These are phyloP conservation scores for Gymnoscopelus braueri DNA, from an alignment of 2,797 vertebrate species.

Conservation along the genomic window DNA sequence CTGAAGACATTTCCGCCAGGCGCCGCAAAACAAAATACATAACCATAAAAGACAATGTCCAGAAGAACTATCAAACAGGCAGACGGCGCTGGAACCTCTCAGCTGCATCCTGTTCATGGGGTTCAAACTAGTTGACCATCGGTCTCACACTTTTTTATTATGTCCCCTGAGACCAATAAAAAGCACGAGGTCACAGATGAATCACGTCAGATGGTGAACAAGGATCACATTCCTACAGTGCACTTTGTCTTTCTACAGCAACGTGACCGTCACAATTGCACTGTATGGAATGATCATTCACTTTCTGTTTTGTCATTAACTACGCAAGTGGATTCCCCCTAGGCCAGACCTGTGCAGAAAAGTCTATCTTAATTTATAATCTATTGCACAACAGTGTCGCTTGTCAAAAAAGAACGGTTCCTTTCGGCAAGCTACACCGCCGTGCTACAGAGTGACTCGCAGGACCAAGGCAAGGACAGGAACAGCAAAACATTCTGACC, in stretches of 20 bases:
- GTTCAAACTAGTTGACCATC: conserved; percentile 60
- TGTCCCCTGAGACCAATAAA: conserved; percentile 66
- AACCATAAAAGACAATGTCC: conserved; percentile 43
- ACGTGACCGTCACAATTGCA: conserved; percentile 7
- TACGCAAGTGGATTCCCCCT: too few relatives aligned
- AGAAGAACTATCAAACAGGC: conserved; percentile 36
- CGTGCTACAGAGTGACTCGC: too few relatives aligned
- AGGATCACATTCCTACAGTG: conserved; percentile 51
- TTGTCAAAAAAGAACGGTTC: too few relatives aligned
- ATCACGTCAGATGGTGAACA: conserved; percentile 47
- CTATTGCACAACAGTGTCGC: too few relatives aligned
- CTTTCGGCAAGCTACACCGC: too few relatives aligned
- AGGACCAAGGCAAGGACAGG: too few relatives aligned
- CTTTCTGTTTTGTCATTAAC: conserved; percentile 1
- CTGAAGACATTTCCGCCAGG: conserved; percentile 27
- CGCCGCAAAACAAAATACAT: conserved; percentile 35
- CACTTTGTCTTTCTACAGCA: conserved; percentile 31
- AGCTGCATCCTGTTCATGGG: conserved; percentile 83
- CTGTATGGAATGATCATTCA: conserved; percentile 16
- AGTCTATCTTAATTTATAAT: too few relatives aligned
- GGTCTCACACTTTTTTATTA: conserved; percentile 64
- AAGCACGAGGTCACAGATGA: conserved; percentile 58
- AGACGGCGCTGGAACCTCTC: conserved; percentile 64
- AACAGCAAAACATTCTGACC: too few relatives aligned
- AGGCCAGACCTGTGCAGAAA: too few relatives aligned